These are phyloP conservation scores for Conopomorpha cramerella DNA, from an alignment of 1,140 invertebrate species.

Conservation along the genomic window DNA sequence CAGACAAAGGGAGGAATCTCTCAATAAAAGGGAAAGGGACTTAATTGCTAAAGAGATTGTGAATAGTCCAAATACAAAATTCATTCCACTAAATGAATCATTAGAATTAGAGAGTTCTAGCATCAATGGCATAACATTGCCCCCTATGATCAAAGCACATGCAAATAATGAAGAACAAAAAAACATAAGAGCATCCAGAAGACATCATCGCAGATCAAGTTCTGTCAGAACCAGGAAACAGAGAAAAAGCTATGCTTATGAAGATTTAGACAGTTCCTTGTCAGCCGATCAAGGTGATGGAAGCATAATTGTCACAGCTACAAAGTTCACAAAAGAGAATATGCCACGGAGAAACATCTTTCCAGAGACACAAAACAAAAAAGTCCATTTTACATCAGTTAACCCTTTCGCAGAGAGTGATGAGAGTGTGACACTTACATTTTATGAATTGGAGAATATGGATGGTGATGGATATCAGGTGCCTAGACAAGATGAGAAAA, in stretches of 20 bases:
- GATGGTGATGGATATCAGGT: constrained; percentile 18
- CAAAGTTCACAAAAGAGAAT: constrained; percentile 51
- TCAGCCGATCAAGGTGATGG: constrained; percentile 62
- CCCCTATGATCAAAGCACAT: constrained; percentile 31
- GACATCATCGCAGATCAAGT: constrained; percentile 22
- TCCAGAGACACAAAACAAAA: constrained; percentile 31
- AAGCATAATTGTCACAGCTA: constrained; percentile 59
- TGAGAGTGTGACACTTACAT: constrained; percentile 52
- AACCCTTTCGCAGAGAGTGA: constrained; percentile 55
- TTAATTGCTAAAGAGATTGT: constrained; percentile 48
- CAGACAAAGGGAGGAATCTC: constrained; percentile 42
- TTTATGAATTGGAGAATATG: constrained; percentile 48
- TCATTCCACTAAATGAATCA: constrained; percentile 17
- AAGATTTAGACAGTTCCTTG: constrained; percentile 60
- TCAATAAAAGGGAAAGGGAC: constrained; percentile 46
- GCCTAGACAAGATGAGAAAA: constrained; percentile 12
- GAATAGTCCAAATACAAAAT: constrained; percentile 28
- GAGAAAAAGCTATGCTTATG: constrained; percentile 39
- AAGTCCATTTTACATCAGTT: constrained; percentile 46
- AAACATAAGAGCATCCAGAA: constrained; percentile 14
- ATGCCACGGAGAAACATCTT: constrained; percentile 50
- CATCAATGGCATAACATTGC: constrained; percentile 47
- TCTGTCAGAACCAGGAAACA: constrained; percentile 25
- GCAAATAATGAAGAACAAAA: constrained; percentile 6
- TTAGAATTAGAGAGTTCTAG: constrained; percentile 6